These are phyloP conservation scores for Nomada ferruginata DNA, from an alignment of 2,888 invertebrate species.

Conservation along the genomic window DNA sequence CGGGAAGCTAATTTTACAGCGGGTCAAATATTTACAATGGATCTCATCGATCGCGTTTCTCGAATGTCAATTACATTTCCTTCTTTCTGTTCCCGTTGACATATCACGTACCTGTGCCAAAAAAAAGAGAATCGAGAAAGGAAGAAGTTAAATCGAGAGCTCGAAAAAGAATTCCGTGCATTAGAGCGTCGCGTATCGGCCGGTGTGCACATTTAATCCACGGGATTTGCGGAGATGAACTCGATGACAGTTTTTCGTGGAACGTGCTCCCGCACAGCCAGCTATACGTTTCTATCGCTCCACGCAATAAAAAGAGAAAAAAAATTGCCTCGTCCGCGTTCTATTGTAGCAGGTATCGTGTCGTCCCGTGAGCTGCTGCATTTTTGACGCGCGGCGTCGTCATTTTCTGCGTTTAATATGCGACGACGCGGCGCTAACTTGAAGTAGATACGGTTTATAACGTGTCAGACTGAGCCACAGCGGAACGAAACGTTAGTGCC, in stretches of 20 bases:
- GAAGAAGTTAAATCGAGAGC: background rate
- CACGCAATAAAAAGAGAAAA: conserved; percentile 9
- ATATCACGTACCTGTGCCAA: background rate
- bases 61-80: background rate
- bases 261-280: conserved; percentile 20
- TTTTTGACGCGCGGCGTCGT: conserved; percentile 38
- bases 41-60: background rate
- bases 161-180: conserved; percentile 20
- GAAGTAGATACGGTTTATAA: conserved; percentile 53
- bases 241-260: conserved; percentile 44
- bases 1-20: no score
- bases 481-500: conserved; percentile 47
- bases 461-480: conserved; percentile 39
- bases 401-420: conserved; percentile 55
- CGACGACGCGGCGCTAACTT: conserved; percentile 42
- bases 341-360: conserved; percentile 3
- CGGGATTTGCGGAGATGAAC: conserved; percentile 54
- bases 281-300: conserved; percentile 38
- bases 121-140: background rate
- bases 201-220: conserved; percentile 42
- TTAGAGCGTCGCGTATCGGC: conserved; percentile 39
- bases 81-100: background rate
- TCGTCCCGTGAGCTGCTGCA: conserved; percentile 5
- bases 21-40: background rate
- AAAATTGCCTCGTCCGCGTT: conserved; percentile 30